phyloP scores from a whole-genome alignment of 2,797 vertebrate species.

The Notamacropus eugenii region DNA sequence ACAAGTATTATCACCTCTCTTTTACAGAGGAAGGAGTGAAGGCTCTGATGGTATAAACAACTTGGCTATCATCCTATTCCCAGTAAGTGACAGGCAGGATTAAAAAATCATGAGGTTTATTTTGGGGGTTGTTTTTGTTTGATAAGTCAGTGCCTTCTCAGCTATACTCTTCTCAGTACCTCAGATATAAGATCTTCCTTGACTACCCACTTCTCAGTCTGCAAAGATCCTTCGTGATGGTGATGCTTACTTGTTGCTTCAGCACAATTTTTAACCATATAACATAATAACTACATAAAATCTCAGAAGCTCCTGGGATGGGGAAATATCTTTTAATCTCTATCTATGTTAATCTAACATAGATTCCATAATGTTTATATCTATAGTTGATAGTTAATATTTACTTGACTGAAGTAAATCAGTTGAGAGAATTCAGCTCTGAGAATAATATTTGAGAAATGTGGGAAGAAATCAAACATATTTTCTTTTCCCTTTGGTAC shows the following conservation, averaged over 20 bases:
- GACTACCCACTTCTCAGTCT: neutral
- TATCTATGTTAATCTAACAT: neutral
- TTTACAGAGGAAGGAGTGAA: neutral
- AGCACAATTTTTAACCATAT: neutral
- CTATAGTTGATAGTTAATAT: neutral
- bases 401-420: neutral
- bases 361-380: neutral
- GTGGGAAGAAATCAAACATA: conserved; percentile 28
- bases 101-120: neutral
- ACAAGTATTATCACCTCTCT: neutral
- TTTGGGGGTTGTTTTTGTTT: no score
- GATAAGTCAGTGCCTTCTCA: neutral
- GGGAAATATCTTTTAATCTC: neutral
- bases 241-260: neutral
- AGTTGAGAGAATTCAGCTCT: neutral
- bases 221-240: neutral
- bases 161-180: neutral
- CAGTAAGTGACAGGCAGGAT: neutral
- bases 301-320: neutral
- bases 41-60: neutral
- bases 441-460: conserved; percentile 31
- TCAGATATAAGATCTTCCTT: neutral
- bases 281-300: neutral
- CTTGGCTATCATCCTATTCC: neutral
- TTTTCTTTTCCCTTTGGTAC: conserved; percentile 12